phyloP scores from a whole-genome alignment of 2,888 invertebrate genomes.

The Ochlodes sylvanus region DNA sequence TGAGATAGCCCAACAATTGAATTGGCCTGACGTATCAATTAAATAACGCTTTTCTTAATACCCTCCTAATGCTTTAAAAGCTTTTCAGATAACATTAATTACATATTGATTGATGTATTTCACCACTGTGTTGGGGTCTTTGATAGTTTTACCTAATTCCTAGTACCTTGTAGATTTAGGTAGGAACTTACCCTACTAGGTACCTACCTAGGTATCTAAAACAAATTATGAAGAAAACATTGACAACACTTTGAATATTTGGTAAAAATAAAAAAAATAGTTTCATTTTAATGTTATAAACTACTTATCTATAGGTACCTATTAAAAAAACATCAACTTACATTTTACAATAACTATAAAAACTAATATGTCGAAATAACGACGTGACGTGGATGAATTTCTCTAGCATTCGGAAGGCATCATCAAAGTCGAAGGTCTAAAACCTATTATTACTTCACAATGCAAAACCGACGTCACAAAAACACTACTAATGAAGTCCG shows the following conservation, averaged over 20 bases:
- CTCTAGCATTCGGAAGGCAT: conserved; percentile 67
- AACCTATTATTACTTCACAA: conserved; percentile 68
- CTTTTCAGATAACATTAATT: conserved; percentile 49
- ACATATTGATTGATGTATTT: conserved; percentile 29
- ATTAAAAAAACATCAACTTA: background rate
- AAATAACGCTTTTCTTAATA: conserved; percentile 73
- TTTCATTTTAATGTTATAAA: too few relatives aligned
- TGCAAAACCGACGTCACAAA: conserved; percentile 62
- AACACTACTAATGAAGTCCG: conserved; percentile 77
- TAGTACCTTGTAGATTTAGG: too few relatives aligned
- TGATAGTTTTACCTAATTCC: too few relatives aligned
- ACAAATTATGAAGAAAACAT: background rate
- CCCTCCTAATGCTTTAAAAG: conserved; percentile 74
- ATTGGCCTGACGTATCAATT: conserved; percentile 73
- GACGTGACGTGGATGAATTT: conserved; percentile 37
- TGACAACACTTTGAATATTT: background rate
- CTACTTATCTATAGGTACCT: too few relatives aligned
- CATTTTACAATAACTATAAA: background rate
- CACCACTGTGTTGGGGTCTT: background rate
- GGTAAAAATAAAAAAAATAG: too few relatives aligned
- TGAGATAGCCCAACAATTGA: conserved; percentile 63
- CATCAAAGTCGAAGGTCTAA: conserved; percentile 58
- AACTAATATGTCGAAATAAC: conserved; percentile 11
- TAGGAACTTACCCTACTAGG: too few relatives aligned
- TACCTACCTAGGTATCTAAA: background rate